Conservation (phyloP, 2,113 vertebrate genomes). For the Triplophysa siluroides region DNA sequence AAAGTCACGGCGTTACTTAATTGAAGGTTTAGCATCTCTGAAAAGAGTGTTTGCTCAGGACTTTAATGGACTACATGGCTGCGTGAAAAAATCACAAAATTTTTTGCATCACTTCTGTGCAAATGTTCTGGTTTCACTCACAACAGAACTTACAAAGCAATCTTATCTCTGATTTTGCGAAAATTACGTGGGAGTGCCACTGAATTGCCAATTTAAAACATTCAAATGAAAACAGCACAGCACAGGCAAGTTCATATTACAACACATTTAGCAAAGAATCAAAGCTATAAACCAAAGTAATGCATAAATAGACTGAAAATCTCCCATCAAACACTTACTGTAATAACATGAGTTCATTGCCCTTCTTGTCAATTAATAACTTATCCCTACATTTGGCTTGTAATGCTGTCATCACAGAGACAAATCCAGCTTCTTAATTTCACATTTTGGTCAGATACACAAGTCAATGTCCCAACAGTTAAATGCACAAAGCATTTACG, state of each 20-base stretch:
- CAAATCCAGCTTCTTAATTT: slow-evolving; percentile 74
- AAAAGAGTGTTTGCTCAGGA: slow-evolving; percentile 6
- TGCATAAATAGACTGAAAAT: slow-evolving; percentile 73
- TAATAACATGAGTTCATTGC: slow-evolving; percentile 72
- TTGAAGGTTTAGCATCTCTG: neutral
- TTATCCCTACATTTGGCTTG: slow-evolving; percentile 76
- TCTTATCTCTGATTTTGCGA: slow-evolving; percentile 22
- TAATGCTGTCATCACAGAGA: slow-evolving; percentile 74
- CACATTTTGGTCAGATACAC: slow-evolving; percentile 81
- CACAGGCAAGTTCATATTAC: slow-evolving; percentile 1
- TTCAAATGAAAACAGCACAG: slow-evolving; percentile 45
- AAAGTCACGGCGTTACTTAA: neutral
- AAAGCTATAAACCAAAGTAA: slow-evolving; percentile 65
- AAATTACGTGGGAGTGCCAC: slow-evolving; percentile 4
- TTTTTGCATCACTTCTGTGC: slow-evolving; percentile 54
- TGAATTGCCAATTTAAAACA: slow-evolving; percentile 53
- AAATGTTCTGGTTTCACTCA: slow-evolving; percentile 56
- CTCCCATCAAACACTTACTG: slow-evolving; percentile 61
- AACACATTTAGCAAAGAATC: slow-evolving; percentile 45
- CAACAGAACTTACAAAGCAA: slow-evolving; percentile 49
- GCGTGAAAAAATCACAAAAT: slow-evolving; percentile 15
- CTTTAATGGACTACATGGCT: neutral
- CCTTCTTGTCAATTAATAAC: slow-evolving; percentile 72
- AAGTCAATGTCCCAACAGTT: slow-evolving; percentile 74
- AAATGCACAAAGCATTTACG: slow-evolving; percentile 70